These are phyloP conservation scores for Drosophila mulleri DNA, from an alignment of 2,888 invertebrate genomes.

Conservation along the genomic window DNA sequence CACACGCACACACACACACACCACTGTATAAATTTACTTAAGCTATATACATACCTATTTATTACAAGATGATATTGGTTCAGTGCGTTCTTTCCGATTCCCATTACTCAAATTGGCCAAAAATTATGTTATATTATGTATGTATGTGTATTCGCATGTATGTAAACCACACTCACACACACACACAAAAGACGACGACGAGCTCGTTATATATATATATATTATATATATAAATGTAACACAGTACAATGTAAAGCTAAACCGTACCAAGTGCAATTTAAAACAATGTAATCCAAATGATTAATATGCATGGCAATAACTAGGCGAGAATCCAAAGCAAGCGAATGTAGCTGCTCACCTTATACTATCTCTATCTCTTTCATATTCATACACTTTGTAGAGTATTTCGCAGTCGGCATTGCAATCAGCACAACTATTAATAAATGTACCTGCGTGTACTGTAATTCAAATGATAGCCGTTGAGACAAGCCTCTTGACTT, in stretches of 20 bases:
- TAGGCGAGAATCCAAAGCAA: conserved; percentile 33
- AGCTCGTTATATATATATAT: conserved; percentile 22
- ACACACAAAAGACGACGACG: conserved; percentile 9
- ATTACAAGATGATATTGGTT: conserved; percentile 30
- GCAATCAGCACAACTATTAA: conserved; percentile 26
- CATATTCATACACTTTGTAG: conserved; percentile 31
- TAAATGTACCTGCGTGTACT: conserved; percentile 35
- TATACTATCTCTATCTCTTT: conserved; percentile 25
- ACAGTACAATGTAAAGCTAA: conserved; percentile 54
- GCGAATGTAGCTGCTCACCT: conserved; percentile 27
- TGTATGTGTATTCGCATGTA: conserved; percentile 37
- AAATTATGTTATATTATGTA: conserved; percentile 48
- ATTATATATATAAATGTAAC: conserved; percentile 25
- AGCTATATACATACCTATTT: conserved; percentile 40
- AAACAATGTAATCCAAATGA: conserved; percentile 46
- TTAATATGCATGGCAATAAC: conserved; percentile 36
- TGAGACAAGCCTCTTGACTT: conserved; percentile 10
- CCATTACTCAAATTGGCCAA: conserved; percentile 57
- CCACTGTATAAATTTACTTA: conserved; percentile 50
- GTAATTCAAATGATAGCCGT: conserved; percentile 13
- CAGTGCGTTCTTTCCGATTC: conserved; percentile 28
- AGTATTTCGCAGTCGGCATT: conserved; percentile 22
- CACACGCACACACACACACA: conserved; percentile 13
- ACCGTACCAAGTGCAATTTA: conserved; percentile 73
- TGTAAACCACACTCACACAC: conserved; percentile 8